Evolutionary conservation across 2,888 invertebrate genomes (phyloP).

Genomic region (Andrena trimmerana): DNA sequence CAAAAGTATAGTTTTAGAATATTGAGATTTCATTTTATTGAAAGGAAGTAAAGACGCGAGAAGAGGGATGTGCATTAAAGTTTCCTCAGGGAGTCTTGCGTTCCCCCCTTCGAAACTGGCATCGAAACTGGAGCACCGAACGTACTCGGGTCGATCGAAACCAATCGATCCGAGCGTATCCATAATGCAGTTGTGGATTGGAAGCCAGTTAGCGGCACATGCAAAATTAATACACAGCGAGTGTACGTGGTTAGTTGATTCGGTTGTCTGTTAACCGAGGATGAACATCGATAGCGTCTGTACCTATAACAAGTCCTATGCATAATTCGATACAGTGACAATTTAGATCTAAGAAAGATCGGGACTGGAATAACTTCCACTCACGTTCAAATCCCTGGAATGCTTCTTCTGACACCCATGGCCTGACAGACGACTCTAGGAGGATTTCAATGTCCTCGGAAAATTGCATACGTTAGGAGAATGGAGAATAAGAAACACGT

Average conservation of each 20-base stretch:
- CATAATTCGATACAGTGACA: neutral
- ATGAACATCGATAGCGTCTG: neutral
- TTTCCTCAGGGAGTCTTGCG: neutral
- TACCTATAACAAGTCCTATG: conserved; percentile 4
- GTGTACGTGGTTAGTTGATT: conserved; percentile 7
- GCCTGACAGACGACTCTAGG: no score
- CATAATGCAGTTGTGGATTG: conserved; percentile 27
- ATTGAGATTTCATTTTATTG: neutral
- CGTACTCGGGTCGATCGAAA: conserved; percentile 1
- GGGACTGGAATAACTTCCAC: neutral
- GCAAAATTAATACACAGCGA: conserved; percentile 31
- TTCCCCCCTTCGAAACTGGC: neutral
- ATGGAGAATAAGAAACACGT: neutral
- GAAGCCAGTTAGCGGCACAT: conserved; percentile 28
- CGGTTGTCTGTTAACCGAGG: conserved; percentile 15
- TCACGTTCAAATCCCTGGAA: neutral
- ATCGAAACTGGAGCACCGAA: neutral
- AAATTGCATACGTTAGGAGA: no score
- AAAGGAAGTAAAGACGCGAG: neutral
- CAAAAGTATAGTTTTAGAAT: neutral
- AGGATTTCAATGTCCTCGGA: no score
- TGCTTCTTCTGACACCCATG: no score
- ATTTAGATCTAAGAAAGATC: neutral
- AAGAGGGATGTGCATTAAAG: neutral
- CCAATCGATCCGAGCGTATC: conserved; percentile 16